Base-by-base conservation (phyloP, 1,140 invertebrate species). In the Notospermus geniculatus region DNA sequence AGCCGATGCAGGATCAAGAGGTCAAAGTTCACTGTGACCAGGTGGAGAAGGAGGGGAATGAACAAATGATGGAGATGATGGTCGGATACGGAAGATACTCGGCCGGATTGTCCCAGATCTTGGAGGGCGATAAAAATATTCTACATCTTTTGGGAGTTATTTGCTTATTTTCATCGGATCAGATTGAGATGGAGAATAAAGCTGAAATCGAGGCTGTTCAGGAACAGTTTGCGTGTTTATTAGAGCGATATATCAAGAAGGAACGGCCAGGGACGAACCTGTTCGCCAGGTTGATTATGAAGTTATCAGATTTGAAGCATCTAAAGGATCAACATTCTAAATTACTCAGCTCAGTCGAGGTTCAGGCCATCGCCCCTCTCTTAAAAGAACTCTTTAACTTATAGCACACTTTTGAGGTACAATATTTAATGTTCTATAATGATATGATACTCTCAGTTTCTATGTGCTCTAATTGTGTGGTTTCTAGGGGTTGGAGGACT, bases 161-260 rank as follows among this genome's bases (percentile, higher is more conserved):
- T 27, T 50, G 46, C n/a, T 27, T 50, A 19, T 50, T 50, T 50
- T 23, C n/a, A 9, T 5, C 46, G n/a, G 46, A 50, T 9, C n/a
- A 23, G 25, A 19, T 50, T n/a, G 25, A 50, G n/a, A 50, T 27
- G 46, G 46, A 50, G n/a, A 5, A 19, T 19, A 19, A 27, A 50
- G 19, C 25, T 23, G 4, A 50, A 19, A 50, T 23, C 46, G 46
- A 50, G 25, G 19, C 9, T 27, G 46, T 27, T 50, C 46, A 50
- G 25, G 46, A 50, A 50, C n/a, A n/a, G 46, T 50, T 50, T n/a
- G 46, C 46, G 4, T 50, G n/a, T 27, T 23, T 50, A 23, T 50
- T 50, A n/a, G 19, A 50, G n/a, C 46, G 46, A 7, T 50, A 50
- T n/a, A 50, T 50, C n/a, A 27, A 50, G 25, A 50, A 23, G 19